Percentiles rank a stretch among this genome's conserved stretches.
Evolutionary conservation across 2,113 vertebrate genomes (phyloP).

Genomic region (Calonectris borealis): DNA sequence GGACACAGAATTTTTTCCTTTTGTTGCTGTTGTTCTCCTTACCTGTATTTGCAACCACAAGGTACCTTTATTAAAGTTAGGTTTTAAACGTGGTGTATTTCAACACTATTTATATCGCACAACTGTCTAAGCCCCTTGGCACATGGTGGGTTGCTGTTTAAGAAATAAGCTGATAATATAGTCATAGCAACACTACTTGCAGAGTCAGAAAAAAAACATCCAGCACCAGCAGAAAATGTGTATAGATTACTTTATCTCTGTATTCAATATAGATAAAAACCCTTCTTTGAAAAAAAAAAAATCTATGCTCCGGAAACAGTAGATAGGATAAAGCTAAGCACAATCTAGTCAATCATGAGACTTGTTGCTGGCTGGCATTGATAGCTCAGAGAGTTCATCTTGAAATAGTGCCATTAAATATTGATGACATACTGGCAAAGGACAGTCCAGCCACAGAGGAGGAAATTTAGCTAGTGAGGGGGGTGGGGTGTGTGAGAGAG

Average conservation of each 20-base stretch:
- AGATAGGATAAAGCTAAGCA: not conserved
- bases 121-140: not conserved
- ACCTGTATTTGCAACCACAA: not conserved
- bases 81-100: not conserved
- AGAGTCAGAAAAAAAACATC: conserved; percentile 13
- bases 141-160: not conserved
- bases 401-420: not conserved
- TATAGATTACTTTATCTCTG: conserved; percentile 52
- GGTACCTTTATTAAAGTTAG: not conserved
- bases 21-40: not conserved
- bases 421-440: not conserved
- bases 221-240: conserved; percentile 27
- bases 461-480: not conserved
- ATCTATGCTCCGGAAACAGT: conserved; percentile 27
- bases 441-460: not conserved
- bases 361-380: not conserved
- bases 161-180: conserved; percentile 23
- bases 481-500: not conserved
- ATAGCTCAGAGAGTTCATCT: not conserved
- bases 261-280: not conserved
- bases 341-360: not conserved
- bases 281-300: not conserved
- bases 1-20: not conserved
- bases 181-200: conserved; percentile 12
- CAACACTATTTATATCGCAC: not conserved